A percentile compares a stretch with the other conserved stretches of the same genome.
phyloP scores from a whole-genome alignment of 1,140 invertebrate species.

The Drosophila equinoxialis region DNA sequence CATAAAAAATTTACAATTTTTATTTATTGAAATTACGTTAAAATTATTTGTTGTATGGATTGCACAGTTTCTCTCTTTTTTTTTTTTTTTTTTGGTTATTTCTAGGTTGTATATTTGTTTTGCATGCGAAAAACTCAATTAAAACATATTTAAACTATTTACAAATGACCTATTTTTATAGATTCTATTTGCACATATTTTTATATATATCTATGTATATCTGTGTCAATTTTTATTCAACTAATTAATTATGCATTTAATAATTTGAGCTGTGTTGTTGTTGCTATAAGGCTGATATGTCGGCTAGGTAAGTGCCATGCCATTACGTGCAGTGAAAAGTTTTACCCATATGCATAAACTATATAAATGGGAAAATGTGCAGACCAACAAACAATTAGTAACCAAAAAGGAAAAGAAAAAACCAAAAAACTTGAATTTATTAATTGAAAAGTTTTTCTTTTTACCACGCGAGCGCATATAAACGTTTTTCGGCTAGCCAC shows the following conservation, averaged over 20 bases:
- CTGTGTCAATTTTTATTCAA: not conserved
- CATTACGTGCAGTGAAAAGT: slow-evolving; percentile 12
- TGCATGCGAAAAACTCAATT: slow-evolving; percentile 15
- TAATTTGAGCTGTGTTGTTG: slow-evolving; percentile 19
- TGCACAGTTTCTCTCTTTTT: not conserved
- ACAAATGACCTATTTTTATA: not conserved
- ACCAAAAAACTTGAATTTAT: slow-evolving; percentile 57
- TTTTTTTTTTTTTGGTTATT: not conserved
- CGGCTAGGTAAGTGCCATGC: slow-evolving; percentile 55
- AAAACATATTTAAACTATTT: slow-evolving; percentile 41
- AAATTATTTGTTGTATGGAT: not conserved
- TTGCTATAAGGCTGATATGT: slow-evolving; percentile 37
- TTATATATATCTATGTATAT: not conserved
- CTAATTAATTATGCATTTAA: slow-evolving; percentile 20
- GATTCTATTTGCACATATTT: not conserved
- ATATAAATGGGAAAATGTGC: slow-evolving; percentile 9
- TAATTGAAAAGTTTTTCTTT: slow-evolving; percentile 71
- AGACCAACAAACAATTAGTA: slow-evolving; percentile 56
- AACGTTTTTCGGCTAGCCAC: slow-evolving; percentile 27
- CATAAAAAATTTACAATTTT: slow-evolving; percentile 6
- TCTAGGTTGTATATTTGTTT: not conserved
- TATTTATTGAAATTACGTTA: slow-evolving; percentile 7
- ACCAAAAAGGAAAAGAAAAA: slow-evolving; percentile 37
- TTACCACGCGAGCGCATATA: slow-evolving; percentile 37
- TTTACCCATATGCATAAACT: slow-evolving; percentile 1